Conservation (phyloP, 2,888 invertebrate genomes). For the Nebria brevicollis region DNA sequence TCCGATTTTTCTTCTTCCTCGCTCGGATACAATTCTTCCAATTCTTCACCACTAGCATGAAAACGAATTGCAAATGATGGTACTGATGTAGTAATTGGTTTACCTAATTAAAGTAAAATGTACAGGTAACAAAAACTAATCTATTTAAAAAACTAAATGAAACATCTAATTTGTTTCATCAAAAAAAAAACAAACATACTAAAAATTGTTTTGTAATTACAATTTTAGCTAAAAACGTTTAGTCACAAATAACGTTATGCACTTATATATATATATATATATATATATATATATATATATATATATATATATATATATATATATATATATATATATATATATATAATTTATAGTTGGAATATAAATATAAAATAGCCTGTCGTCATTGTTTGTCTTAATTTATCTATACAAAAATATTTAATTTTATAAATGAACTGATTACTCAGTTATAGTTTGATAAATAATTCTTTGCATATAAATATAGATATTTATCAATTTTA, state of each 20-base stretch:
- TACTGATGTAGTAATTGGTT: constrained; percentile 61
- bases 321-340: no score
- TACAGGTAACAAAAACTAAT: constrained; percentile 25
- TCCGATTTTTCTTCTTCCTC: constrained; percentile 66
- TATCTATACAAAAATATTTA: neutral
- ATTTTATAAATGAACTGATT: neutral
- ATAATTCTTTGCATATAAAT: neutral
- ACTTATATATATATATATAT: no score
- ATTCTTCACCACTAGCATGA: constrained; percentile 79
- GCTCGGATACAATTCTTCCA: constrained; percentile 74
- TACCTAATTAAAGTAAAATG: constrained; percentile 54
- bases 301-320: no score
- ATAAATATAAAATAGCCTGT: neutral
- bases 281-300: no score
- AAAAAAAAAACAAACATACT: neutral
- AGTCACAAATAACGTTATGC: neutral
- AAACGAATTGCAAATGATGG: constrained; percentile 74
- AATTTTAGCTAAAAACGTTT: neutral
- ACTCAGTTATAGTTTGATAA: neutral
- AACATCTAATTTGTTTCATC: neutral
- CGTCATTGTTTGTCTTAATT: neutral
- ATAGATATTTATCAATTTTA: neutral
- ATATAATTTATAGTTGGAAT: no score
- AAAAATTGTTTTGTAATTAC: neutral
- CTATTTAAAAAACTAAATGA: constrained; percentile 2